A percentile compares a stretch with the other conserved stretches of the same genome.
Evolutionary conservation across 2,797 vertebrate genomes (phyloP).

Genomic region (Hirundo rustica): DNA sequence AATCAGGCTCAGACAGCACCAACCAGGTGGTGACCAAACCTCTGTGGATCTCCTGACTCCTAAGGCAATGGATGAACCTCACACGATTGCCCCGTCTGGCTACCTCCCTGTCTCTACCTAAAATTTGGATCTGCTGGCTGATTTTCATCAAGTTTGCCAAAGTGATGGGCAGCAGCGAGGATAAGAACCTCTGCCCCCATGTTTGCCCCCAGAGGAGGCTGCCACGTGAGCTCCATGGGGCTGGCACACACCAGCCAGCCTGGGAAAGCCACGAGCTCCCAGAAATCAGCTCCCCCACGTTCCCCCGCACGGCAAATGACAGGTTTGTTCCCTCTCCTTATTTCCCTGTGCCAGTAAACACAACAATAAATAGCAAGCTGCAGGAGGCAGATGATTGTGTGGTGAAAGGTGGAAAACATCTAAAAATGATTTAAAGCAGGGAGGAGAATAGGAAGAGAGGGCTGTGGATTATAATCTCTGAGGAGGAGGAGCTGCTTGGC

Average conservation of each 20-base stretch:
- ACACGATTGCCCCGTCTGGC: fast-evolving
- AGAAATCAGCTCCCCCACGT: neutral
- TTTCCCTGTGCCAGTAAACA: conserved; percentile 27
- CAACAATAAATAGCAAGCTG: conserved; percentile 58
- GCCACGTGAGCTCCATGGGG: neutral
- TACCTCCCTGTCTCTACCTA: neutral
- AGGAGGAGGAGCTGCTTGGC: neutral
- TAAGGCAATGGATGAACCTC: neutral
- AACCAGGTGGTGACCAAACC: neutral
- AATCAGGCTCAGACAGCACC: neutral
- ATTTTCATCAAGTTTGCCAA: neutral
- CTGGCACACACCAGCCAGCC: neutral
- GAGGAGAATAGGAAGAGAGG: conserved; percentile 11
- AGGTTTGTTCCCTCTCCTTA: conserved; percentile 31
- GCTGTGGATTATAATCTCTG: neutral
- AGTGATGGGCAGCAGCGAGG: neutral
- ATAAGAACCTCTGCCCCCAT: neutral
- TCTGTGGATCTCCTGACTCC: neutral
- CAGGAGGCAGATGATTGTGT: conserved; percentile 54
- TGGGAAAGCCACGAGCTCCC: neutral
- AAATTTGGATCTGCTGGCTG: neutral
- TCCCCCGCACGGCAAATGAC: neutral
- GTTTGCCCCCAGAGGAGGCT: neutral
- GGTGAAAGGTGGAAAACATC: conserved; percentile 56
- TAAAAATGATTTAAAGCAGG: conserved; percentile 52